These are phyloP conservation scores for Micromys minutus DNA, from an alignment of 2,113 vertebrate species.

Conservation along the genomic window DNA sequence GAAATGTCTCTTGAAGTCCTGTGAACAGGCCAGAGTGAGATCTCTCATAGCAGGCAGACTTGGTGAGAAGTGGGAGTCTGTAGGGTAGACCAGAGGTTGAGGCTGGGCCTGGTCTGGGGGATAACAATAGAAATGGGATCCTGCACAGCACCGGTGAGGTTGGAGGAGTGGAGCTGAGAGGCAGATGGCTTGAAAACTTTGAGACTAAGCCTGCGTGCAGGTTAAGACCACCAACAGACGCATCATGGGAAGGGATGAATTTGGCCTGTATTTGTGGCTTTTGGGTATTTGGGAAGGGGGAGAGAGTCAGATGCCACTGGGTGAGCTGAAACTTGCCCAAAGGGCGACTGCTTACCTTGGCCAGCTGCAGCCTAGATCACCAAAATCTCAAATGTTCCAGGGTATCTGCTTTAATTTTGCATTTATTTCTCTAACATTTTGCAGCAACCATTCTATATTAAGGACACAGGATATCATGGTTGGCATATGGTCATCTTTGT, in stretches of 20 bases:
- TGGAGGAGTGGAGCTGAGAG: neutral
- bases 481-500: neutral
- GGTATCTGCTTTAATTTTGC: neutral
- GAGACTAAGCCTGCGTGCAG: neutral
- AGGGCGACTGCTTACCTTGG: neutral
- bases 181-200: neutral
- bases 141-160: neutral
- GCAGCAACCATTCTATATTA: neutral
- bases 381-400: no score
- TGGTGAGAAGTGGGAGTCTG: neutral
- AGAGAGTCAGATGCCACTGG: neutral
- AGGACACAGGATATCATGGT: neutral
- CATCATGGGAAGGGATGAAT: neutral
- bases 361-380: neutral
- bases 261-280: neutral
- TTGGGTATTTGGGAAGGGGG: neutral
- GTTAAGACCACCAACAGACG: neutral
- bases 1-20: neutral
- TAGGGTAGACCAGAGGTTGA: neutral
- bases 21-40: neutral
- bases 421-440: neutral
- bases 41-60: neutral
- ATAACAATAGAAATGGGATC: neutral
- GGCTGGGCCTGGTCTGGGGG: no score
- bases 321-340: neutral